Evolutionary conservation across 2,888 invertebrate species (phyloP).

Genomic region (Cryptocephalus primarius): DNA sequence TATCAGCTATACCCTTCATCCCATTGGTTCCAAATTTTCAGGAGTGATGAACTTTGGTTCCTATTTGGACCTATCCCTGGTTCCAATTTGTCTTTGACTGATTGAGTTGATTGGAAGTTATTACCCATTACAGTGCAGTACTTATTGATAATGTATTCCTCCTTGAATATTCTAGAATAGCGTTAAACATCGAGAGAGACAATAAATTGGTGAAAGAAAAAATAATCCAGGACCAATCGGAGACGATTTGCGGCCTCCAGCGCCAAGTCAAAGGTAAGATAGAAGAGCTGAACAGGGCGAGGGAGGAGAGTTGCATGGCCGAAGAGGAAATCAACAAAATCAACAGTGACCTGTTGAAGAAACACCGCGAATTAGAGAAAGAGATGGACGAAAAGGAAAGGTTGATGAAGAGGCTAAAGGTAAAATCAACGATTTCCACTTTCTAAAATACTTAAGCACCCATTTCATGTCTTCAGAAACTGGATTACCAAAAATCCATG

Average conservation of each 20-base stretch:
- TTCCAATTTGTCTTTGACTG: no score
- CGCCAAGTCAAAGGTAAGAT: slow-evolving; percentile 17
- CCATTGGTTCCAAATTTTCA: no score
- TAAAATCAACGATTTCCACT: slow-evolving; percentile 2
- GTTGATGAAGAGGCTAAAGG: slow-evolving; percentile 16
- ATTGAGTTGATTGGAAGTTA: no score
- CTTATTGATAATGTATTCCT: neutral
- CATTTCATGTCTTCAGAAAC: slow-evolving; percentile 7
- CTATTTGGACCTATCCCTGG: no score
- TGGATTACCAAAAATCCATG: slow-evolving; percentile 16
- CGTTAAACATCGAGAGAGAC: slow-evolving; percentile 16
- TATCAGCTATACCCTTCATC: no score
- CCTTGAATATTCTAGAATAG: slow-evolving; percentile 9
- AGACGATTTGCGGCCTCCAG: slow-evolving; percentile 16
- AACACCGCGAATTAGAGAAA: slow-evolving; percentile 15
- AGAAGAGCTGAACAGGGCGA: slow-evolving; percentile 12
- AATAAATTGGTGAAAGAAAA: slow-evolving; percentile 20
- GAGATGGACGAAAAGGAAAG: slow-evolving; percentile 16
- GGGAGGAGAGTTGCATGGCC: slow-evolving; percentile 11
- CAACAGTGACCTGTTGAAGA: slow-evolving; percentile 13
- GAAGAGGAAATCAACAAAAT: slow-evolving; percentile 16
- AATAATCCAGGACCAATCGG: slow-evolving; percentile 21
- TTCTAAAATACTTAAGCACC: neutral
- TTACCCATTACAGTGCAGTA: neutral
- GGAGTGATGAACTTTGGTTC: no score